These are phyloP conservation scores for Catotricha subobsoleta DNA, from an alignment of 2,888 invertebrate species.

Conservation along the genomic window DNA sequence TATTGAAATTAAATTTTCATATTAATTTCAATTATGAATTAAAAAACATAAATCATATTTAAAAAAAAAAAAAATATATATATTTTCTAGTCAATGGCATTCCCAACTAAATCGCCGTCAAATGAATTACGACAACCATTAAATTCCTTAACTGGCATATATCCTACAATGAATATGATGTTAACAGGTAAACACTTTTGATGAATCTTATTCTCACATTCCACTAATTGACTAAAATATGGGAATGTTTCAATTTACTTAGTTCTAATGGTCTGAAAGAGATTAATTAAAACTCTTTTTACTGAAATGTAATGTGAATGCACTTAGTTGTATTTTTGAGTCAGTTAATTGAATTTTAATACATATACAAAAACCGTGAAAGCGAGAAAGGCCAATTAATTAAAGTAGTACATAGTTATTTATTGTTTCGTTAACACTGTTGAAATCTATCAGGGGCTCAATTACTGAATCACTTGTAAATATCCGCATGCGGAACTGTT, in stretches of 20 bases:
- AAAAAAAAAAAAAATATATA: conserved; percentile 4
- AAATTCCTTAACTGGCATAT: conserved; percentile 28
- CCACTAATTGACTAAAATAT: no score
- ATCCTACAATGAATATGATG: conserved; percentile 29
- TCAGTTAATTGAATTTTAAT: no score
- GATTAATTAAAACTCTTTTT: no score
- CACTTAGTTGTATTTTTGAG: background rate
- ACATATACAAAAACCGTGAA: no score
- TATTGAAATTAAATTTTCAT: background rate
- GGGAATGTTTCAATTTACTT: no score
- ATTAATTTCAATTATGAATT: background rate
- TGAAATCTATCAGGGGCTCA: no score
- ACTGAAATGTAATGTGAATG: background rate
- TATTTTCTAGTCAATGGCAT: conserved; percentile 5
- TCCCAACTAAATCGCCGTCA: conserved; percentile 23
- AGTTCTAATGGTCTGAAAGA: no score
- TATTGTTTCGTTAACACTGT: no score
- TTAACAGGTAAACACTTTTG: conserved; percentile 22
- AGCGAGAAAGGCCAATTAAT: no score
- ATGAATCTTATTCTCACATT: background rate
- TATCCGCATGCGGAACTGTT: no score
- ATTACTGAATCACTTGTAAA: no score
- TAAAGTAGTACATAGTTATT: no score
- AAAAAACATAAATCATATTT: background rate
- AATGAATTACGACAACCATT: conserved; percentile 26